Percentiles rank a stretch among this genome's conserved stretches.
phyloP scores from a whole-genome alignment of 35 echinoderm and acorn worm genomes.

The Lytechinus pictus region DNA sequence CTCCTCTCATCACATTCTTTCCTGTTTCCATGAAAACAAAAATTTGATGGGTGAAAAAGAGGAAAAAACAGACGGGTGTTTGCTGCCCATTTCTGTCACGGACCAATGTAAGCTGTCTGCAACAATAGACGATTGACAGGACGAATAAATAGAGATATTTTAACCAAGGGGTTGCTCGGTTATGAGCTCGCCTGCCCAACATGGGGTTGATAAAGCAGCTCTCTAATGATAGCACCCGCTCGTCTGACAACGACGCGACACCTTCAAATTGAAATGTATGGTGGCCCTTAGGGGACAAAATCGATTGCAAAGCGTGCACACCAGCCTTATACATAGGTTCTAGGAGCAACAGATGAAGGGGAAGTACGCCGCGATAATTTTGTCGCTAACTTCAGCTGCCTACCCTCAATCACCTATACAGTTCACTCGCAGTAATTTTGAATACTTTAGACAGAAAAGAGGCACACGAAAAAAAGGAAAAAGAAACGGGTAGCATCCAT shows the following conservation, averaged over 20 bases:
- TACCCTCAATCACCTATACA: conserved; percentile 34
- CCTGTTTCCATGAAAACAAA: background rate
- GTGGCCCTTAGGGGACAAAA: conserved; percentile 53
- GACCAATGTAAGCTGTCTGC: background rate
- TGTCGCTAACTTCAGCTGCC: conserved; percentile 45
- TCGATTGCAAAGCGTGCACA: conserved; percentile 44
- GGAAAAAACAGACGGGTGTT: background rate
- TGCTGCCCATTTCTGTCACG: background rate
- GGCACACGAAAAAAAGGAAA: background rate
- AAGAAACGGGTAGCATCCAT: background rate
- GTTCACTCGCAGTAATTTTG: background rate
- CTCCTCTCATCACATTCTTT: background rate
- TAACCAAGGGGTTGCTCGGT: background rate
- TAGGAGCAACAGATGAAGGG: conserved; percentile 46
- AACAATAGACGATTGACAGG: conserved; percentile 43
- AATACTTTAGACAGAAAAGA: conserved; percentile 22
- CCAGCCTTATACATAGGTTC: conserved; percentile 21
- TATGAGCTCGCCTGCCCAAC: conserved; percentile 34
- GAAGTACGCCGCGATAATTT: conserved; percentile 42
- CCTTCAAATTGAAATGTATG: conserved; percentile 52
- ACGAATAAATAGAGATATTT: conserved; percentile 3
- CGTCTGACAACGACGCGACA: conserved; percentile 48
- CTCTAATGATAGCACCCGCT: conserved; percentile 41
- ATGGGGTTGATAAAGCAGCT: conserved; percentile 38
- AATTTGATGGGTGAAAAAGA: background rate